These are phyloP conservation scores for Calliopum simillimum DNA, from an alignment of 2,888 invertebrate species.

Conservation along the genomic window DNA sequence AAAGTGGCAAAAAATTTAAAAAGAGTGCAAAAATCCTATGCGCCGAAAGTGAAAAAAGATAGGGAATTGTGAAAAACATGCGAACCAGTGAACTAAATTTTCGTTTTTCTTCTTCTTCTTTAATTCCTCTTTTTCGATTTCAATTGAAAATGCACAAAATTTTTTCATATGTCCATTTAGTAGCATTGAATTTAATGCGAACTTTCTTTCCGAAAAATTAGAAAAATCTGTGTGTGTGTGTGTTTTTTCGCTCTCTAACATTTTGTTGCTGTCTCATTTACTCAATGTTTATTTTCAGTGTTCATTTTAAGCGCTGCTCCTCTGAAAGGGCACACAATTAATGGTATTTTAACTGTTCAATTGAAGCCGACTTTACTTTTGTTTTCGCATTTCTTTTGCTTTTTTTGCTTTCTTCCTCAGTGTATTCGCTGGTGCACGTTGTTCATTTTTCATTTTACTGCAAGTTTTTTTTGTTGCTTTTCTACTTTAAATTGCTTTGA, in stretches of 20 bases:
- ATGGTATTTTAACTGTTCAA: constrained; percentile 64
- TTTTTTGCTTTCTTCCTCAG: constrained; percentile 20
- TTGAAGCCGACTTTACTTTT: constrained; percentile 54
- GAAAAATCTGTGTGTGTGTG: too few relatives aligned
- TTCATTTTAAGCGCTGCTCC: constrained; percentile 4
- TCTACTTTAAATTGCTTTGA: constrained; percentile 44
- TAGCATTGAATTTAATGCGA: neutral
- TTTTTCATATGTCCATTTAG: neutral
- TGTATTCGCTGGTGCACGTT: constrained; percentile 55
- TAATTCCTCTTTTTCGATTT: constrained; percentile 52
- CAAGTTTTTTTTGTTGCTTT: neutral
- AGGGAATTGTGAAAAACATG: neutral
- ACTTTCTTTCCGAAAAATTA: too few relatives aligned
- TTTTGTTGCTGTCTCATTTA: neutral
- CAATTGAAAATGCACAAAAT: constrained; percentile 43
- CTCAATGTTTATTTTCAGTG: neutral
- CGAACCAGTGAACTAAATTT: constrained; percentile 1
- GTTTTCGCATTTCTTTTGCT: constrained; percentile 32
- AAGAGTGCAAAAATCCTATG: neutral
- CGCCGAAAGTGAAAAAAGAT: constrained; percentile 43
- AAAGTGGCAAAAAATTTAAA: constrained; percentile 11
- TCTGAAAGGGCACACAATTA: constrained; percentile 55
- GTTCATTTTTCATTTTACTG: constrained; percentile 62
- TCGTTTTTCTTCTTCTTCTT: constrained; percentile 47
- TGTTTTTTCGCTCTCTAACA: neutral